phyloP scores from a whole-genome alignment of 2,113 vertebrate species.

The Cavia aperea region DNA sequence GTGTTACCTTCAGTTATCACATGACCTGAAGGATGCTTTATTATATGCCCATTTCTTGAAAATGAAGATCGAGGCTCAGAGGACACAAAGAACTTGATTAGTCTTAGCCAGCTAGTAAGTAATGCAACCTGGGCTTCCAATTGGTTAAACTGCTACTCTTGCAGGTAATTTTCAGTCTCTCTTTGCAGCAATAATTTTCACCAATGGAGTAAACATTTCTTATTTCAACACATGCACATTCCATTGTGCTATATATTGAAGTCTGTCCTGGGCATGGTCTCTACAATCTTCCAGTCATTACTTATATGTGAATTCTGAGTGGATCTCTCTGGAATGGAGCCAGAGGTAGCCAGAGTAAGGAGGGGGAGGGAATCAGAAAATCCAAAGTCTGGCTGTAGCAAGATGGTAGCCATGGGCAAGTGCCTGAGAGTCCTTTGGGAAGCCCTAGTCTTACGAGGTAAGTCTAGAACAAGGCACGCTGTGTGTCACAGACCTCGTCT shows the following conservation, averaged over 20 bases:
- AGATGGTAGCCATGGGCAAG: accelerated
- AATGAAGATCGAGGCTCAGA: neutral
- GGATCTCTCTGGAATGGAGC: neutral
- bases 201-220: neutral
- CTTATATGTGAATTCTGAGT: neutral
- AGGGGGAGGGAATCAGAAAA: neutral
- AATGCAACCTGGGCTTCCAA: too few relatives aligned
- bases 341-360: accelerated
- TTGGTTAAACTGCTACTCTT: too few relatives aligned
- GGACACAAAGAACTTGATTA: neutral
- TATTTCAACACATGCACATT: neutral
- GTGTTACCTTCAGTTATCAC: neutral
- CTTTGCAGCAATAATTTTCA: neutral
- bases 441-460: neutral
- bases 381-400: neutral
- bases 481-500: neutral
- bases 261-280: neutral
- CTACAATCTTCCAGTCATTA: too few relatives aligned
- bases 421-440: neutral
- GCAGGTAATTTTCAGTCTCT: neutral
- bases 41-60: neutral
- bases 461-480: neutral
- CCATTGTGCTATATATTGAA: neutral
- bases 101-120: neutral
- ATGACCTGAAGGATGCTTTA: accelerated